Conservation (phyloP, 2,888 invertebrate genomes). For the Archips xylosteana region DNA sequence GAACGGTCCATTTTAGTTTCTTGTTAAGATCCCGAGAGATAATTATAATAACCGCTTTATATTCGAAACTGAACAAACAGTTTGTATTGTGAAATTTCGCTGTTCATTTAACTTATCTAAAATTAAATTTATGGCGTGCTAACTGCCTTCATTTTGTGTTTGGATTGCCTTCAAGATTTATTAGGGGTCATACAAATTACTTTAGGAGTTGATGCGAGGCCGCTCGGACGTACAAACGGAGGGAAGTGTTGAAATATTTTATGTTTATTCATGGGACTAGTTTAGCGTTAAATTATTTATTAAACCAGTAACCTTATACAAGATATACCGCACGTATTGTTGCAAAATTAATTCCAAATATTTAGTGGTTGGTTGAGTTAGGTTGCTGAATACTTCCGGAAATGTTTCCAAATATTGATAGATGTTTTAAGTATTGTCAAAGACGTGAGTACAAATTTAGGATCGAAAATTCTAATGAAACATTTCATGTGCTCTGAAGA, state of each 20-base stretch:
- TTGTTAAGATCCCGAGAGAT: constrained; percentile 40
- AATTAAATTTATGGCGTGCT: constrained; percentile 42
- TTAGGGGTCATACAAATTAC: constrained; percentile 41
- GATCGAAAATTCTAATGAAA: too few species aligned
- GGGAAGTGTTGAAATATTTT: neutral
- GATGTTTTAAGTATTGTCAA: too few species aligned
- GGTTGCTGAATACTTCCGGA: too few species aligned
- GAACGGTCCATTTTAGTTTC: constrained; percentile 33
- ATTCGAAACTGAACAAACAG: constrained; percentile 40
- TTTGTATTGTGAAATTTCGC: constrained; percentile 36
- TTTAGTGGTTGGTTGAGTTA: too few species aligned
- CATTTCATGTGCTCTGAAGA: too few species aligned
- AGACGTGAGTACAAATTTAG: too few species aligned
- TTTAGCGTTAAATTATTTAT: neutral
- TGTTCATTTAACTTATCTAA: constrained; percentile 41
- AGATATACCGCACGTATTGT: too few species aligned
- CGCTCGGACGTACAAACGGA: constrained; percentile 20
- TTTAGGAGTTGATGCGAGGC: constrained; percentile 24
- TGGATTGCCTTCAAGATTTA: constrained; percentile 42
- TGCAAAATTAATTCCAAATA: too few species aligned
- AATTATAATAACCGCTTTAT: constrained; percentile 42
- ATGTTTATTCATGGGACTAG: neutral
- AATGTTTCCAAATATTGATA: too few species aligned
- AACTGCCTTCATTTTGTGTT: constrained; percentile 43
- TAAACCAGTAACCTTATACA: too few species aligned